Base-by-base conservation (phyloP, 2,888 invertebrate genomes). In the Chalcosyrphus nemorum region DNA sequence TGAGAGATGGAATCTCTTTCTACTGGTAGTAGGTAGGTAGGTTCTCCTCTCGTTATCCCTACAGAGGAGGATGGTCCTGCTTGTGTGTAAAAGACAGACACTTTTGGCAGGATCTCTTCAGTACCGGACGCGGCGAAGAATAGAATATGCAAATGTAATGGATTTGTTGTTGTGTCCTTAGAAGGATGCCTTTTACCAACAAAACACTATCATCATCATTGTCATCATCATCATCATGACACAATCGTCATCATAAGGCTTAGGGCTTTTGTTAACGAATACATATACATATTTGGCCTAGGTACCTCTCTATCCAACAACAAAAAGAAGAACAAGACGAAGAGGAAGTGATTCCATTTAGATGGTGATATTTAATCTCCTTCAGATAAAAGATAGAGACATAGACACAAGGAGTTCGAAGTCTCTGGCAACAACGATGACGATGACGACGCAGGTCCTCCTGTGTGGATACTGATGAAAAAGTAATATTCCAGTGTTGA, bases 401-500 rank as follows among this genome's bases (percentile, higher is more conserved):
- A 45, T 29, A 63, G 11, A 61, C 19, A 66, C 66, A 63, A 74
- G 74, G 29, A 75, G 77, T 61, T 77, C 82, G 61, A 82, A 57
- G 72, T 54, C 54, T 54, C 54, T 81, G 63, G 52, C 56, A 32
- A 61, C 11, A 47, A 52, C 43, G 35, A 61, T 24, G 13, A 41
- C 27, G 50, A 29, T n/a, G 50, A 59, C 59, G 52, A n/a, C n/a
- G n/a, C n/a, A n/a, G n/a, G 54, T 77, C 59, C 52, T 61, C 38
- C 21, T 52, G 11, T n/a, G n/a, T n/a, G n/a, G 47, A 38, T 41
- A 47, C 52, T 66, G 52, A 32, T 68, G 43, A 50, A 72, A 80
- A 84, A 84, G 80, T 80, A 84, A 84, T 84, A 84, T 70, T 80
- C 65, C 61, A 21, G 43, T 52, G 74, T 84, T 84, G 84, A 84